These are phyloP conservation scores for Smithornis capensis DNA, from an alignment of 2,113 vertebrate genomes.

Conservation along the genomic window DNA sequence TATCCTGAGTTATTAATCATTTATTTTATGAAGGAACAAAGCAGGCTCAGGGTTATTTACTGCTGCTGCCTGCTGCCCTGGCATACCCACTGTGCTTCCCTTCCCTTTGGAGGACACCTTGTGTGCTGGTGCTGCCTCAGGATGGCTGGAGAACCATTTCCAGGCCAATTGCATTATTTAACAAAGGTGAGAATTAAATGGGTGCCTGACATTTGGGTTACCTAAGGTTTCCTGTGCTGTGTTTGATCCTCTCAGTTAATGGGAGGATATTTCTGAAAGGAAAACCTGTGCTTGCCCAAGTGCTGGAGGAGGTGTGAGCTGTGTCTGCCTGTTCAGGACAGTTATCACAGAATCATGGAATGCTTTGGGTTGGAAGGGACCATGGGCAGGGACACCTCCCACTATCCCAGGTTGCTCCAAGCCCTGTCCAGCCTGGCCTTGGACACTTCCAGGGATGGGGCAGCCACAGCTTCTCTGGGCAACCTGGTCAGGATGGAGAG, in stretches of 20 bases:
- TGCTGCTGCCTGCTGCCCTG: conserved; percentile 32
- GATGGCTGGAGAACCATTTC: not conserved
- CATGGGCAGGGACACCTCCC: not conserved
- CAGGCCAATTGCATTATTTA: conserved; percentile 30
- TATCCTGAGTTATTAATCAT: conserved; percentile 50
- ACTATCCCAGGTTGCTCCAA: not conserved
- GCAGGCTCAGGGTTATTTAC: conserved; percentile 7
- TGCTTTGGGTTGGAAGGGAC: not conserved
- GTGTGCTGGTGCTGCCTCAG: not conserved
- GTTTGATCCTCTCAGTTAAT: not conserved
- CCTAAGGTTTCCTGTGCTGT: not conserved
- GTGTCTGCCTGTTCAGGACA: not conserved
- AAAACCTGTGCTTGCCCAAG: not conserved
- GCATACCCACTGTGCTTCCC: conserved; percentile 38
- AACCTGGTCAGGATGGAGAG: not conserved
- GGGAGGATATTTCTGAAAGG: not conserved
- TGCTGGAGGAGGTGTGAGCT: not conserved
- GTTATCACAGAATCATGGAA: not conserved
- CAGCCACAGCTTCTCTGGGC: not conserved
- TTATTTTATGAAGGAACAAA: conserved; percentile 56
- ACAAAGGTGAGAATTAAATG: conserved; percentile 1
- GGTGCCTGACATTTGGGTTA: not conserved
- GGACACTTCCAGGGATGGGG: not conserved
- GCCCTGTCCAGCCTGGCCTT: not conserved
- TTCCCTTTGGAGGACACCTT: conserved; percentile 20